Base-by-base conservation (phyloP, 1,140 invertebrate species). In the Colletes gigas region DNA sequence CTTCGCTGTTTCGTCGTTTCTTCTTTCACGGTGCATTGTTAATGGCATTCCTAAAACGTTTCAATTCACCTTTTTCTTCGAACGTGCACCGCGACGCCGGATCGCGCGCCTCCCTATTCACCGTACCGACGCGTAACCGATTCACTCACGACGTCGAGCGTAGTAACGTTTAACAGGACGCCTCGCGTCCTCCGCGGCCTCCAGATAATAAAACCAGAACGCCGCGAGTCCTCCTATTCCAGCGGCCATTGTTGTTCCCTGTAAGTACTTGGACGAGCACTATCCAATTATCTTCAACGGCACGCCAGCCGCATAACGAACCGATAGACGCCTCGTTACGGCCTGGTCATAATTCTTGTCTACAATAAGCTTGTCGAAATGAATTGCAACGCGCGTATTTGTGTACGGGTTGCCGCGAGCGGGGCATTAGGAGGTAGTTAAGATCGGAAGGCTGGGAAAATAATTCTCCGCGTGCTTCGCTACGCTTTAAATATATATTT, bases 291-390 rank as follows among this genome's bases (percentile, higher is more conserved):
- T 83, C 72, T 73, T 83, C 76, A 59, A 54, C 72, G 69, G 44
- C 67, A 71, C 55, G 52, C 62, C 67, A 72, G 57, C 60, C 76
- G 41, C 60, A 52, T 86, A 86, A 85, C 85, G 81, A 86, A 83
- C 81, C 85, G 83, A 86, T 86, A 78, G 85, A 80, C 75, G 80
- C 68, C 75, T 85, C 81, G 85, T 86, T 85, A 83, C 55, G 71
- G 71, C 72, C 59, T 52, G 78, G 54, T 81, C 77, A 85, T 86
- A 86, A 86, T 60, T 86, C 85, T 86, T 80, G 21, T 30, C 47
- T 39, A 72, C 84, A 85, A 86, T 80, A 83, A 72, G 74, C 63
- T 83, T 69, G 84, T 78, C 72, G 57, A 82, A 85, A 85, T 80
- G 85, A 80, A 85, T 86, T 86, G 78, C 84, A 30, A 55, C 55